Evolutionary conservation across 2,113 vertebrate genomes (phyloP), one percentile per base, ranked within the genome.

Genomic region (Atrichornis clamosus): DNA sequence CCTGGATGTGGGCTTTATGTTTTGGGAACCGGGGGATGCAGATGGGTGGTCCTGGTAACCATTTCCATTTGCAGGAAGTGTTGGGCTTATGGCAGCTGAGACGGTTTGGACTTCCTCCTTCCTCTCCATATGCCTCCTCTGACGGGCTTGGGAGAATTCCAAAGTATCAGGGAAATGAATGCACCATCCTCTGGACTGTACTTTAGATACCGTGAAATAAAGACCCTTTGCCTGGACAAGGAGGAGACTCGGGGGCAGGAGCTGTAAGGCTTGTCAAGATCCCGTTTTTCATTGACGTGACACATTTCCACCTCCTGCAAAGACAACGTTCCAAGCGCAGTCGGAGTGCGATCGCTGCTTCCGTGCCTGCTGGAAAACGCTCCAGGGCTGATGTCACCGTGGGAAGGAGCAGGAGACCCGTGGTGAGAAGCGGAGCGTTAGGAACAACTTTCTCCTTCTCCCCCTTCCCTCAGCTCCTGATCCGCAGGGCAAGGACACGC

Each of bases 71-170:
- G 87, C 64, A 72, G 85, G 74, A 84, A 86, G 44, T 9, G 50
- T 62, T 74, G 67, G 89, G 58, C 53, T 84, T 64, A 55, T 62
- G 88, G 62, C 70, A 67, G 88, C 68, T 55, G 52, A 91, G 91
- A 28, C 32, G 47, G 90, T 78, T 85, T 65, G 70, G 79, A 80
- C 59, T 87, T 82, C 69, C 64, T 90, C 64, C 84, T 81, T 75
- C 64, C 74, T 49, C 73, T 82, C 95, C 81, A 27, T 9, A 33
- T 42, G 73, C 79, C 89, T 62, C 73, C 91, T 62, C 69, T 10
- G 64, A 76, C 26, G 87, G 65, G 65, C 32, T 65, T 75, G 89
- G 89, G 84, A 95, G 62, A 53, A 62, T 52, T 95, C 87, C 87
- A 76, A 32, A 33, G 39, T 10, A 39, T 6, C 58, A 74, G 52